These are phyloP conservation scores for Cossypha heuglini DNA, from an alignment of 2,797 vertebrate species.

Conservation along the genomic window DNA sequence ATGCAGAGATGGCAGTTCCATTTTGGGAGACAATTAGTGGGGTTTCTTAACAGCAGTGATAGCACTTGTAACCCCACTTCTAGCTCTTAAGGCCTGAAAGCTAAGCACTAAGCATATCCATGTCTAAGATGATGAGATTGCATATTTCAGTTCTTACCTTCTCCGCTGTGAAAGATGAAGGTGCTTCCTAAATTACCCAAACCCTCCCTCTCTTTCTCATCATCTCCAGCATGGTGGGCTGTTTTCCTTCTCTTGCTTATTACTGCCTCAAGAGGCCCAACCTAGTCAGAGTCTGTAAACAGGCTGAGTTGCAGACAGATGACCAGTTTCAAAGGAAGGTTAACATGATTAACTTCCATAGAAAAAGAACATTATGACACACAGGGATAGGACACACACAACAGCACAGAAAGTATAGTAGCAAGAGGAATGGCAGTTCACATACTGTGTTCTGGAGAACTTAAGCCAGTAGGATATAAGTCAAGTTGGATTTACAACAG, in stretches of 20 bases:
- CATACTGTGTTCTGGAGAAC: background rate
- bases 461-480: background rate
- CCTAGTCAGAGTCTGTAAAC: background rate
- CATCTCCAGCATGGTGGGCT: background rate
- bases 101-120: background rate
- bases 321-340: background rate
- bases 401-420: background rate
- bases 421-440: background rate
- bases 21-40: background rate
- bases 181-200: background rate
- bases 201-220: background rate
- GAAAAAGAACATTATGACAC: background rate
- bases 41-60: background rate
- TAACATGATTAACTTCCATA: background rate
- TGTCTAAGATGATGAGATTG: background rate
- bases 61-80: background rate
- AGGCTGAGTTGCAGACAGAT: background rate
- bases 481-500: background rate
- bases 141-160: background rate
- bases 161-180: background rate
- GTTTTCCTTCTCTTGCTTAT: background rate
- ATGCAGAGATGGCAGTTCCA: background rate
- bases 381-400: background rate
- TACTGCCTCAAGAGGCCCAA: background rate
- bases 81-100: background rate